phyloP scores from a whole-genome alignment of 2,113 vertebrate species.

The Phaetusa simplex region DNA sequence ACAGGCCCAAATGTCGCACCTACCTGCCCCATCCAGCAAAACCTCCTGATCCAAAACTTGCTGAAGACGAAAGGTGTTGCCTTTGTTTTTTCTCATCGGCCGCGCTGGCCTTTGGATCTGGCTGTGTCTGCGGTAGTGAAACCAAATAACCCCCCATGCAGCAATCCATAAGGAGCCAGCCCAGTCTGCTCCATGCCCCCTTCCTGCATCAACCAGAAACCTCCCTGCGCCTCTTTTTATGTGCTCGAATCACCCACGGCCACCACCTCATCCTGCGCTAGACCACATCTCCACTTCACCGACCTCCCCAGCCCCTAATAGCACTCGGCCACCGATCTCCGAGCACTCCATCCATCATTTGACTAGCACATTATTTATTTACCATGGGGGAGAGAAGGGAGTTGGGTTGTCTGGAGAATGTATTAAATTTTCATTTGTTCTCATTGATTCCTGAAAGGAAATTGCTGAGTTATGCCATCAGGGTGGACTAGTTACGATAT shows the following conservation, averaged over 20 bases:
- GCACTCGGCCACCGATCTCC: not conserved
- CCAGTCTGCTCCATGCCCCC: not conserved
- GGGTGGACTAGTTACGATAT: not conserved
- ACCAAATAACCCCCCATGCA: not conserved
- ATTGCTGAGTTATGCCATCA: slow-evolving; percentile 55
- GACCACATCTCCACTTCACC: slow-evolving; percentile 5
- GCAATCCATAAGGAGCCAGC: not conserved
- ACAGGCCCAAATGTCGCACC: not conserved
- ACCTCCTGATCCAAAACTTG: not conserved
- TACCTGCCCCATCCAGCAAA: not conserved
- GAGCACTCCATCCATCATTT: slow-evolving; percentile 61
- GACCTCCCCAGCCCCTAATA: slow-evolving; percentile 14
- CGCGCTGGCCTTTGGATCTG: not conserved
- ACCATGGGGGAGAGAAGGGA: slow-evolving; percentile 60
- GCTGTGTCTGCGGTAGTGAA: not conserved
- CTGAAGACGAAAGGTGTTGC: not conserved
- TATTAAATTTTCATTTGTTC: slow-evolving; percentile 71
- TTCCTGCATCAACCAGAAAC: not conserved
- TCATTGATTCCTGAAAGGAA: slow-evolving; percentile 67
- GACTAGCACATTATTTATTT: slow-evolving; percentile 71
- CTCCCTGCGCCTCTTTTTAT: not conserved
- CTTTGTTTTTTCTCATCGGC: not conserved
- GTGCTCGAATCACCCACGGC: not conserved
- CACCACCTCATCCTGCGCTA: not conserved
- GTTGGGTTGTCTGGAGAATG: slow-evolving; percentile 57